Conservation (phyloP, 2,797 vertebrate genomes). For the Melanotaenia boesemani region DNA sequence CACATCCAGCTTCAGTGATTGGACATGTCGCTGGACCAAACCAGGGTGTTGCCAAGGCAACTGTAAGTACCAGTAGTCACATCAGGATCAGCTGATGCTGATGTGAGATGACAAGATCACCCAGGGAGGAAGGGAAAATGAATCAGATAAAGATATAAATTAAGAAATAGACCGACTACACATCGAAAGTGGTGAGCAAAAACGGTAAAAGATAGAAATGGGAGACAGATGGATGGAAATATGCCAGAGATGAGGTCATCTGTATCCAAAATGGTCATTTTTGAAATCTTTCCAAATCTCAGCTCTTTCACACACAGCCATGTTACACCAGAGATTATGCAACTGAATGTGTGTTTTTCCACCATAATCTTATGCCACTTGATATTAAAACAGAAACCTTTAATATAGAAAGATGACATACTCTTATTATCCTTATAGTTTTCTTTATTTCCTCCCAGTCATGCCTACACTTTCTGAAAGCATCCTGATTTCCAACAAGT, state of each 20-base stretch:
- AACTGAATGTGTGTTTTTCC: conserved; percentile 60
- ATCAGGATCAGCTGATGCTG: conserved; percentile 57
- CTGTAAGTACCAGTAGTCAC: conserved; percentile 25
- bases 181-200: not conserved
- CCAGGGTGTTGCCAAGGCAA: conserved; percentile 51
- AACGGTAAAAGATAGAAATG: not conserved
- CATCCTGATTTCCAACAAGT: no score
- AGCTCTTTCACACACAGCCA: conserved; percentile 30
- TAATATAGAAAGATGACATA: conserved; percentile 3
- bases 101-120: conserved; percentile 58
- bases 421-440: not conserved
- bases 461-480: not conserved
- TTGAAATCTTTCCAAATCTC: conserved; percentile 29
- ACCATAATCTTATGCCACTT: conserved; percentile 55
- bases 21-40: conserved; percentile 15
- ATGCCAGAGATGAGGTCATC: not conserved
- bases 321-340: conserved; percentile 60
- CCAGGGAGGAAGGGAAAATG: conserved; percentile 8
- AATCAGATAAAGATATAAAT: conserved; percentile 9
- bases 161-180: conserved; percentile 10
- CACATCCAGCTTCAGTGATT: conserved; percentile 14
- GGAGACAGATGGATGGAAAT: conserved; percentile 1
- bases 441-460: not conserved
- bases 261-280: conserved; percentile 24
- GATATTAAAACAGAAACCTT: conserved; percentile 55